A percentile compares a stretch with the other conserved stretches of the same genome.
Evolutionary conservation across 2,888 invertebrate genomes (phyloP).

Genomic region (Aphelenchoides bicaudatus): DNA sequence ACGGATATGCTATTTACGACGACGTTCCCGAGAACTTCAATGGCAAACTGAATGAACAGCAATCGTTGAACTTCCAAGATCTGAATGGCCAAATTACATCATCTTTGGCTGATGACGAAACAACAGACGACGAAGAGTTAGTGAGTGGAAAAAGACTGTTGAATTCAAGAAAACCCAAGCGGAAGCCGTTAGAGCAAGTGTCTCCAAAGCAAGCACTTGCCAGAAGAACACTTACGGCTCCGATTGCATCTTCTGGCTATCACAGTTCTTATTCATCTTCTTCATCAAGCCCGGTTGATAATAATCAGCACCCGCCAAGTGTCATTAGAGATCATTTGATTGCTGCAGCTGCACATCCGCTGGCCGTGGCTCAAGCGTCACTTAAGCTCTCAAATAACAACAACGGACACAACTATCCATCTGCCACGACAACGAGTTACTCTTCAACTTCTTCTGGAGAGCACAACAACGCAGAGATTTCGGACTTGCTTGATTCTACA

Average conservation of each 20-base stretch:
- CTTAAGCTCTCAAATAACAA: neutral
- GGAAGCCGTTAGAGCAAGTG: constrained; percentile 2
- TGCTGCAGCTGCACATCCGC: neutral
- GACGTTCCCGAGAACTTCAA: constrained; percentile 24
- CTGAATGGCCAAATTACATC: too few species aligned
- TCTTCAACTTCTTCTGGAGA: constrained; percentile 10
- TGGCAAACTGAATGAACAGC: constrained; percentile 1
- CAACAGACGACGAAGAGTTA: constrained; percentile 29
- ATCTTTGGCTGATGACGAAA: constrained; percentile 26
- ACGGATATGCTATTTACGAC: constrained; percentile 31
- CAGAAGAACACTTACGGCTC: constrained; percentile 27
- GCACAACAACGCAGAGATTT: constrained; percentile 1
- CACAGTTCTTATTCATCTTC: constrained; percentile 40
- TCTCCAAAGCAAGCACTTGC: constrained; percentile 2
- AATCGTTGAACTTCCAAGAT: constrained; percentile 11
- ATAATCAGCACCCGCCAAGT: constrained; percentile 6
- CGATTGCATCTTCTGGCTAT: constrained; percentile 52
- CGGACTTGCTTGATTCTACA: neutral
- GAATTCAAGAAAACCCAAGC: constrained; percentile 7
- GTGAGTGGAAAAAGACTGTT: neutral
- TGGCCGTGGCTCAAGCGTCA: neutral
- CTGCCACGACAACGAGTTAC: constrained; percentile 17
- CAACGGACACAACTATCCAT: constrained; percentile 11
- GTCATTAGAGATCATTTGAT: constrained; percentile 9
- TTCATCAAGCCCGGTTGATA: constrained; percentile 32